Evolutionary conservation across 2,113 vertebrate species (phyloP), one percentile per base, ranked within the genome.

Genomic region (Caretta caretta): DNA sequence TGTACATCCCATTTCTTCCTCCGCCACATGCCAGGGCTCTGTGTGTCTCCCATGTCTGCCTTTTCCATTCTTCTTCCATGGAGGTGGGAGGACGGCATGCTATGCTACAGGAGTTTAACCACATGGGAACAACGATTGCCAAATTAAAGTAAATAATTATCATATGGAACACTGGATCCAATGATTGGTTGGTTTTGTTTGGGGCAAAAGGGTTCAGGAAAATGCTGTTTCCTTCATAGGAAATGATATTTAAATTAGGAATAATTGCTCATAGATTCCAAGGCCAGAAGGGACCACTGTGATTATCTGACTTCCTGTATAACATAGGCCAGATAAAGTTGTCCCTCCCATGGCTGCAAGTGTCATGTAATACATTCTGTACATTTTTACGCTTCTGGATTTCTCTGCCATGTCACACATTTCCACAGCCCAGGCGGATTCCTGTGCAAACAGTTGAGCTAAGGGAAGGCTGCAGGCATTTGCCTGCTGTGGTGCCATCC

Each of bases 361-460:
- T 62, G 12, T 16, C 59, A 20, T 69, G 19, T 38, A n/a, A 38
- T 69, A 19, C 65, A 69, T 69, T 69, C 16, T 69, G 59, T 16
- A 62, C 59, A 65, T 65, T 31, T 84, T 8, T 3, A n/a, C 19
- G 65, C 35, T 19, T 16, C 24, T 35, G 5, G 0, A 0, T 69
- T 88, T 49, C 48, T 88, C 24, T 80, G 89, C 85, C 31, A 27
- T 1, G 0, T 62, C 53, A 48, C 0, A 0, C 4, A 5, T 35
- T 88, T 46, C 49, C 89, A 24, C 86, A 79, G 83, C 5, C 13
- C 48, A 25, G 0, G 1, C 11, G 80, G 81, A 4, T 50, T 84
- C 49, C 50, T 54, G 80, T 62, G 79, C 51, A 31, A 8, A 10
- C 49, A 76, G 29, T 25, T n/a, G 85, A 81, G 29, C 49, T 20